Conservation (phyloP, 1,140 invertebrate species). For the Brachionus koreanus region DNA sequence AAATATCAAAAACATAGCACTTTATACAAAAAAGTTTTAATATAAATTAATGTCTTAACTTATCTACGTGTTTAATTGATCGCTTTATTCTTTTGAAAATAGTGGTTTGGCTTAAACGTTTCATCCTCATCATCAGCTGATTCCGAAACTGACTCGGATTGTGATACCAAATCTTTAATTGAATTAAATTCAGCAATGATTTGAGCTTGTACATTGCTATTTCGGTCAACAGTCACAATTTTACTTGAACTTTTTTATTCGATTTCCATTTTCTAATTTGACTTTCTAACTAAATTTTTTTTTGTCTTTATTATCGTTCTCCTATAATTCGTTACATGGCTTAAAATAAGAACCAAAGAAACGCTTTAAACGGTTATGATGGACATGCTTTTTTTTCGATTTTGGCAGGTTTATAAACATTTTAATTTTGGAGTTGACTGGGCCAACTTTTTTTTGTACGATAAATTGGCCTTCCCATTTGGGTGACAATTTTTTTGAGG, state of each 20-base stretch:
- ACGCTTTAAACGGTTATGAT: no score
- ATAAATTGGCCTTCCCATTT: no score
- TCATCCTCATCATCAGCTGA: neutral
- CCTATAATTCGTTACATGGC: neutral
- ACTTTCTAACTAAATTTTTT: neutral
- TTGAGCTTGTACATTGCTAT: no score
- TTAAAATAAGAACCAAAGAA: neutral
- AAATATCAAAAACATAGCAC: neutral
- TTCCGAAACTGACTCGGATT: neutral
- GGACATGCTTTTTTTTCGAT: neutral
- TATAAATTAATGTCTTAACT: neutral
- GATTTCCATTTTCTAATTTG: neutral
- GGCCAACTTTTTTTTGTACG: neutral
- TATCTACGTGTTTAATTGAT: neutral
- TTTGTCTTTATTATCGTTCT: neutral
- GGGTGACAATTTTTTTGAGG: no score
- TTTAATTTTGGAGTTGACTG: neutral
- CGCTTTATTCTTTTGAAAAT: neutral
- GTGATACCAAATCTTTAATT: neutral
- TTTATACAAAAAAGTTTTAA: no score
- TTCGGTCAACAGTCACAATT: neutral
- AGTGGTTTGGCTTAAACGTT: conserved; percentile 24
- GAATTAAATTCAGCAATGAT: no score
- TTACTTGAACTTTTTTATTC: neutral
- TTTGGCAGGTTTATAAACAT: neutral